Conservation (phyloP, 2,113 vertebrate species). For the Triplophysa dalaica region DNA sequence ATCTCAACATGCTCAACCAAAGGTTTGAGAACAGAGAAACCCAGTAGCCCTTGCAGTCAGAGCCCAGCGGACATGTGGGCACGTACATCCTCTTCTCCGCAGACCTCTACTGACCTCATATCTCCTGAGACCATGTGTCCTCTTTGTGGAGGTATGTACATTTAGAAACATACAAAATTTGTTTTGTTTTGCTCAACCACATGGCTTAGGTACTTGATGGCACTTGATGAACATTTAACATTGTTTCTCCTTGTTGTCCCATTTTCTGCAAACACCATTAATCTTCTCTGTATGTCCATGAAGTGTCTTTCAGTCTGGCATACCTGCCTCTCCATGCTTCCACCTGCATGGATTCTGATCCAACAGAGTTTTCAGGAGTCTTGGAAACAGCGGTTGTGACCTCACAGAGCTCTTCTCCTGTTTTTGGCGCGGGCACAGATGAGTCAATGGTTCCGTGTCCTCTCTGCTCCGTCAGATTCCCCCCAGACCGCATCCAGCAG, state of each 20-base stretch:
- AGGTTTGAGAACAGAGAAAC: not conserved
- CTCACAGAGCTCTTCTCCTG: constrained; percentile 48
- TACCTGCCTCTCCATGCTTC: constrained; percentile 67
- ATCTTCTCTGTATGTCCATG: not conserved
- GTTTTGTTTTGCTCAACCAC: not conserved
- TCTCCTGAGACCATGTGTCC: constrained; percentile 66
- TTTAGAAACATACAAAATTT: not conserved
- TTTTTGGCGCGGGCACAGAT: constrained; percentile 10
- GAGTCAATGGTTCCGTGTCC: constrained; percentile 66
- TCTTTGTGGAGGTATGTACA: constrained; percentile 70
- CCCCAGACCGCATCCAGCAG: constrained; percentile 56
- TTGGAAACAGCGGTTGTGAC: constrained; percentile 29
- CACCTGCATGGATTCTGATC: constrained; percentile 65
- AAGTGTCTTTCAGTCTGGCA: constrained; percentile 67
- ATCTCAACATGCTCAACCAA: not conserved
- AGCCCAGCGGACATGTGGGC: not conserved
- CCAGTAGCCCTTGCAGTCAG: not conserved
- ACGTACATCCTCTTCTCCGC: not conserved
- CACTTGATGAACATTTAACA: too few species aligned
- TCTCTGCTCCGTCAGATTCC: constrained; percentile 66
- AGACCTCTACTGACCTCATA: not conserved
- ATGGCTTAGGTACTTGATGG: too few species aligned
- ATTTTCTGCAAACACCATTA: not conserved
- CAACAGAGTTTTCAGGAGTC: not conserved
- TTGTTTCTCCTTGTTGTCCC: too few species aligned